Evolutionary conservation across 2,888 invertebrate genomes (phyloP), one percentile per base, ranked within the genome.

Genomic region (Parnassius smintheus): DNA sequence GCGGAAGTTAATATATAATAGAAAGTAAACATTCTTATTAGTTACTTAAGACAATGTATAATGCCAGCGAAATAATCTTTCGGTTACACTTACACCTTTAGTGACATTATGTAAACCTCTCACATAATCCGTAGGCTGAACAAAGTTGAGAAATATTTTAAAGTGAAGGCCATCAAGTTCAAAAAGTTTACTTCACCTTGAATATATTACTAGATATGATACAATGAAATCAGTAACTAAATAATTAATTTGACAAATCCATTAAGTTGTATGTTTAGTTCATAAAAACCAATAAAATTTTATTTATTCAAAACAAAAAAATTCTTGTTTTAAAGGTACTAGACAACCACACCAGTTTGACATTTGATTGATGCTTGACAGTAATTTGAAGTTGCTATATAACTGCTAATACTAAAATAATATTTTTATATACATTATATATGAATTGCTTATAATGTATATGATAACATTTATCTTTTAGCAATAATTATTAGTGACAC

Each of bases 91-190:
- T 67, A 72, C 87, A 85, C 77, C 85, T 85, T 77, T 74, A 70
- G 74, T 52, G 13, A 77, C 72, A 75, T 79, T 80, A 79, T 80
- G 73, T 72, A 76, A 79, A 77, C 41, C 75, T 80, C 76, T 76
- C 72, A 78, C 72, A 58, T 63, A 68, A 65, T 65, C 72, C 79
- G 85, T 86, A 81, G 83, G 83, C 71, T 77, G 84, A 70, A 75
- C 75, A 81, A 83, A 63, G 62, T 88, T 88, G 80, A 81, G 88
- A 88, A 89, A 90, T 87, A 86, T 79, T 81, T n/a, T 75, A 74
- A 78, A 77, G 77, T 78, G 89, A 88, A 89, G 89, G 90, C 86
- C 88, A 83, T 76, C 84, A 82, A 85, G 77, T 81, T 76, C 65
- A 72, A 76, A 71, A 68, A 65, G 68, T 71, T 68, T 69, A 69